Evolutionary conservation across 37 sponge, comb jelly and placozoan species (phyloP).

Genomic region (Corticium candelabrum): DNA sequence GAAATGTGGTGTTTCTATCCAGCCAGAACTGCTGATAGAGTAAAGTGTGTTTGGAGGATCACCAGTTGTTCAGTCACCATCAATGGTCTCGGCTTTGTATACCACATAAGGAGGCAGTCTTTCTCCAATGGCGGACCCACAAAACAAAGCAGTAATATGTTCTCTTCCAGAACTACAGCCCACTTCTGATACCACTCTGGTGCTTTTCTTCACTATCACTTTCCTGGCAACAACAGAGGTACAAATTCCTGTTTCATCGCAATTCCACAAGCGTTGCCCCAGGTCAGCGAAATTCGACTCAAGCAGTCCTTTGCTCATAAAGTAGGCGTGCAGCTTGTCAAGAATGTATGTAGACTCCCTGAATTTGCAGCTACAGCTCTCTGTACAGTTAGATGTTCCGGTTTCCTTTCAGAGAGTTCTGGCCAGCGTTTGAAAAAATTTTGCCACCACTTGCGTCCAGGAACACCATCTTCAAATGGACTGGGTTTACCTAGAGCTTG

Average conservation of each 20-base stretch:
- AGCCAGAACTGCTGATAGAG: slow-evolving; percentile 17
- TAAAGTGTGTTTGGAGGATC: slow-evolving; percentile 25
- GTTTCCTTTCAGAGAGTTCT: slow-evolving; percentile 10
- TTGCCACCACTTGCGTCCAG: slow-evolving; percentile 14
- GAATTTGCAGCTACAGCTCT: not conserved
- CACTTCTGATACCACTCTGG: slow-evolving; percentile 17
- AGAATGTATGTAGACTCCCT: not conserved
- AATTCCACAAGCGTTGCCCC: slow-evolving; percentile 21
- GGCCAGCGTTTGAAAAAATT: slow-evolving; percentile 11
- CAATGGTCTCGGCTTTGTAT: slow-evolving; percentile 22
- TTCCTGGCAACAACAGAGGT: slow-evolving; percentile 7
- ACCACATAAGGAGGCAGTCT: slow-evolving; percentile 31
- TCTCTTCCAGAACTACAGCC: slow-evolving; percentile 26
- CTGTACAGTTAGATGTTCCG: slow-evolving; percentile 3
- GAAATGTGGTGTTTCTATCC: slow-evolving; percentile 28
- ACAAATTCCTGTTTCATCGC: slow-evolving; percentile 28
- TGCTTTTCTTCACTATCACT: slow-evolving; percentile 18
- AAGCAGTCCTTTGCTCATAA: not conserved
- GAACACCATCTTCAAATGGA: slow-evolving; percentile 23
- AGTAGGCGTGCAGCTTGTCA: not conserved
- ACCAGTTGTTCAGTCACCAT: slow-evolving; percentile 11
- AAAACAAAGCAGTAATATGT: slow-evolving; percentile 26
- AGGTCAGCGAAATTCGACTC: not conserved
- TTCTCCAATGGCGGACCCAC: slow-evolving; percentile 35
- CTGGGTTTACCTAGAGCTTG: slow-evolving; percentile 3